Conservation (phyloP, 2,888 invertebrate genomes). For the Perithous albicinctus region DNA sequence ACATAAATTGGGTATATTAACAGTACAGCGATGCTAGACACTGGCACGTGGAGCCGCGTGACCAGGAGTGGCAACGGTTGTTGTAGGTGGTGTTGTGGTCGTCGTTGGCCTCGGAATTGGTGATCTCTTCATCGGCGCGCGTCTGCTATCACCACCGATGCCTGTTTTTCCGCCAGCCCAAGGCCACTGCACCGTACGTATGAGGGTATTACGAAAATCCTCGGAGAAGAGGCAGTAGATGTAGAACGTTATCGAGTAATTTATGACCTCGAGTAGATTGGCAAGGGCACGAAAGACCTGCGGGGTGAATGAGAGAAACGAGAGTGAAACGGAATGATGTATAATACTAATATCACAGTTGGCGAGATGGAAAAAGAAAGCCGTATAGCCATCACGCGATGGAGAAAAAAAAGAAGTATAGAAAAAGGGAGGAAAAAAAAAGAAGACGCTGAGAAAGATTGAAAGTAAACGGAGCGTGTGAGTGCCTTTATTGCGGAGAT, state of each 20-base stretch:
- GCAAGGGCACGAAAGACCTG: conserved; percentile 90
- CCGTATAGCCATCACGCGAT: no score
- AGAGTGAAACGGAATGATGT: conserved; percentile 32
- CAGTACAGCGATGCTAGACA: conserved; percentile 71
- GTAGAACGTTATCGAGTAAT: conserved; percentile 92
- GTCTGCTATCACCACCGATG: conserved; percentile 65
- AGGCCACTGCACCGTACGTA: conserved; percentile 88
- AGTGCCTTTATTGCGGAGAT: conserved; percentile 49
- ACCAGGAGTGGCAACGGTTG: conserved; percentile 76
- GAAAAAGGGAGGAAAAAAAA: background rate
- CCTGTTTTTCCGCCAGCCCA: conserved; percentile 79
- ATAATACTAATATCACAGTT: conserved; percentile 28
- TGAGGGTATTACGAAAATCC: conserved; percentile 90
- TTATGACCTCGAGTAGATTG: conserved; percentile 90
- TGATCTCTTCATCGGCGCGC: conserved; percentile 76
- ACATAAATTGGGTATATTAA: background rate
- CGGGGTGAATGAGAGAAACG: conserved; percentile 40
- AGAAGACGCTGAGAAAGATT: conserved; percentile 50
- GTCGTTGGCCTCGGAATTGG: conserved; percentile 77
- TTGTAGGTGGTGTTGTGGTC: conserved; percentile 79
- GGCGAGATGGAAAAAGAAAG: conserved; percentile 12
- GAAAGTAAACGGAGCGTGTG: conserved; percentile 55
- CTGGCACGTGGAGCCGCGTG: conserved; percentile 76
- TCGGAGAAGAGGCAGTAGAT: conserved; percentile 92
- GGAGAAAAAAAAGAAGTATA: background rate